Evolutionary conservation across 1,140 invertebrate species (phyloP).

Genomic region (Zaprionus vittiger): DNA sequence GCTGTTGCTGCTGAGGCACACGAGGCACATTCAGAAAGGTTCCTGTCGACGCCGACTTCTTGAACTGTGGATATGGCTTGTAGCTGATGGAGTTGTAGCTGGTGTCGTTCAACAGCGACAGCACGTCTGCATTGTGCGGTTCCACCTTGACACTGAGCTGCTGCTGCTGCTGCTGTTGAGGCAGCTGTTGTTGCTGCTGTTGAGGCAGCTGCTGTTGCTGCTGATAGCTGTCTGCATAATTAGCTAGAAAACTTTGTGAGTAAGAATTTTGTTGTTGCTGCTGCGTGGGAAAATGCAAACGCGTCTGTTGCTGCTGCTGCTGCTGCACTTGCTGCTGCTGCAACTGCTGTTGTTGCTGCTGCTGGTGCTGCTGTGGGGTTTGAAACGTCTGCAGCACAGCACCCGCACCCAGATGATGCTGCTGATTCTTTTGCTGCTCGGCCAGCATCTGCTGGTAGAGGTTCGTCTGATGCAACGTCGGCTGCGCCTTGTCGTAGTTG

Average conservation of each 20-base stretch:
- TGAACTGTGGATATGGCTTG: constrained; percentile 82
- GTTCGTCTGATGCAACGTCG: constrained; percentile 81
- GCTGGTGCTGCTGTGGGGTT: constrained; percentile 49
- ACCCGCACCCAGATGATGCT: constrained; percentile 56
- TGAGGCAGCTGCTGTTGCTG: constrained; percentile 59
- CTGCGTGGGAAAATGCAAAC: constrained; percentile 64
- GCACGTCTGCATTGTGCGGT: constrained; percentile 62
- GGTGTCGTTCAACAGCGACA: constrained; percentile 62
- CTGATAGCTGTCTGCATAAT: constrained; percentile 65
- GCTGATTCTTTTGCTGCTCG: constrained; percentile 75
- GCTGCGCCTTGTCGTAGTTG: constrained; percentile 83
- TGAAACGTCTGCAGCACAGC: constrained; percentile 62
- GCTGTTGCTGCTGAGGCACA: constrained; percentile 49
- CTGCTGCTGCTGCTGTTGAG: constrained; percentile 55
- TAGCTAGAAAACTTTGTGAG: constrained; percentile 55
- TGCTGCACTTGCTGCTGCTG: constrained; percentile 37
- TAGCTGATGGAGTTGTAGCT: constrained; percentile 69
- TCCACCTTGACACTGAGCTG: constrained; percentile 72
- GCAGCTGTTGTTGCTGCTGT: constrained; percentile 43
- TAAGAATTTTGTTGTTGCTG: constrained; percentile 57
- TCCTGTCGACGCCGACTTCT: constrained; percentile 79
- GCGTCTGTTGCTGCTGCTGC: constrained; percentile 57
- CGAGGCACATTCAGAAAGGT: constrained; percentile 76
- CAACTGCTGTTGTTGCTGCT: constrained; percentile 39
- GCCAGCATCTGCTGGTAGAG: constrained; percentile 84